A percentile compares a stretch with the other conserved stretches of the same genome.
These are phyloP conservation scores for Drosophila arizonae DNA, from an alignment of 1,140 invertebrate species.

Conservation along the genomic window DNA sequence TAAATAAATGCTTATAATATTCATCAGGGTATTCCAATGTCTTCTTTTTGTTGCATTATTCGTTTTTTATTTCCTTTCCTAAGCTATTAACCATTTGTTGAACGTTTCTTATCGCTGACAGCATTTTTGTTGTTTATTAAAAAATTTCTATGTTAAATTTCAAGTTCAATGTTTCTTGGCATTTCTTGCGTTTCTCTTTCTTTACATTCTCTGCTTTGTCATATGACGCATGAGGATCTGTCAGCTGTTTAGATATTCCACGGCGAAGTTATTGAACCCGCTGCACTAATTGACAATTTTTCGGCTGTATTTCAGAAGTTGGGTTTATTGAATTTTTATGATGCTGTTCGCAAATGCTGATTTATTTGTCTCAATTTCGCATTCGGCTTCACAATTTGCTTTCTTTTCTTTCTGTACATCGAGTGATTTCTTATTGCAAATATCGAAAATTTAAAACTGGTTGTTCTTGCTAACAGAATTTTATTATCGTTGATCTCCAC, in stretches of 20 bases:
- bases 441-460: conserved; percentile 42
- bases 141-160: conserved; percentile 16
- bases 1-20: too few species aligned
- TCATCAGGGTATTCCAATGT: not conserved
- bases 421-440: conserved; percentile 21
- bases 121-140: conserved; percentile 24
- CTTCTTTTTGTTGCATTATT: not conserved
- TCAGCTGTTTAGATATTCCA: conserved; percentile 63
- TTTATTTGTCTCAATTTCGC: conserved; percentile 49
- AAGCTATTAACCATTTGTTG: not conserved
- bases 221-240: conserved; percentile 42
- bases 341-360: conserved; percentile 62
- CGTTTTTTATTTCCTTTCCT: conserved; percentile 5
- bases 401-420: not conserved
- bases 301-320: conserved; percentile 12
- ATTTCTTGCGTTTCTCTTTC: conserved; percentile 2
- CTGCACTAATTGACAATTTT: conserved; percentile 32
- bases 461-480: conserved; percentile 4
- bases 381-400: conserved; percentile 5
- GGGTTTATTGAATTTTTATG: conserved; percentile 51
- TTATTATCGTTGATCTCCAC: too few species aligned
- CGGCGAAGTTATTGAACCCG: conserved; percentile 58
- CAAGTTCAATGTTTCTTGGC: conserved; percentile 18
- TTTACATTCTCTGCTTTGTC: conserved; percentile 18
- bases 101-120: conserved; percentile 26